Conservation (phyloP, 2,888 invertebrate genomes). For the Cephus sareptanus region DNA sequence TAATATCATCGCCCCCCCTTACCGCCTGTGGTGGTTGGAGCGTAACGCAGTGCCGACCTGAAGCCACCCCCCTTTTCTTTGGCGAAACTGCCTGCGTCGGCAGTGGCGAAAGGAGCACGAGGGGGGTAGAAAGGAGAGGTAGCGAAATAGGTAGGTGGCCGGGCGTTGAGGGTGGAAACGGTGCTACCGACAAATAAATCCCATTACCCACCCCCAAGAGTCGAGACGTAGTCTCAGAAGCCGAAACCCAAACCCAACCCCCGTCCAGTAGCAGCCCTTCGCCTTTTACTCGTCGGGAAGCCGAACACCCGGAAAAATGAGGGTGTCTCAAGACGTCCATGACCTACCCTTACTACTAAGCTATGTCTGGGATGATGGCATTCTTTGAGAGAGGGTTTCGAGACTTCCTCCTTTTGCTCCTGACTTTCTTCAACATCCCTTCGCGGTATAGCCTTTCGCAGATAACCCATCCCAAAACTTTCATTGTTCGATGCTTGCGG, state of each 20-base stretch:
- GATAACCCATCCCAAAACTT: neutral
- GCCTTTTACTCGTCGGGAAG: constrained; percentile 46
- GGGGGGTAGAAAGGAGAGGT: constrained; percentile 27
- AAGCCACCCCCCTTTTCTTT: constrained; percentile 24
- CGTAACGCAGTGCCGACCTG: constrained; percentile 4
- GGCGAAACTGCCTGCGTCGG: constrained; percentile 9
- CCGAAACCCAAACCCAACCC: constrained; percentile 30
- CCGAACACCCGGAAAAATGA: constrained; percentile 47
- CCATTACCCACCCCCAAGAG: constrained; percentile 60
- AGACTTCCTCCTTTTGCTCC: constrained; percentile 13
- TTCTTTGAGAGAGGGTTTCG: constrained; percentile 28
- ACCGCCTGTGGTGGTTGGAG: constrained; percentile 22
- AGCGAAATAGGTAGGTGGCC: constrained; percentile 26
- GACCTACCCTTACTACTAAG: constrained; percentile 59
- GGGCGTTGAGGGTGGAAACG: constrained; percentile 31
- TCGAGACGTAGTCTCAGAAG: constrained; percentile 9
- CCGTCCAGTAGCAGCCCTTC: constrained; percentile 24
- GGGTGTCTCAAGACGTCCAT: constrained; percentile 54
- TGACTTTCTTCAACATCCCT: constrained; percentile 8
- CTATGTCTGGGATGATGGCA: constrained; percentile 12
- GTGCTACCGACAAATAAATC: constrained; percentile 57
- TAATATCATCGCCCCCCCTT: constrained; percentile 53
- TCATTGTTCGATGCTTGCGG: neutral
- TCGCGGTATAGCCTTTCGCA: neutral
- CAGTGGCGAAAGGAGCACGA: neutral